Percentiles rank a stretch among this genome's conserved stretches.
Conservation (phyloP, 2,888 invertebrate species). For the Atherix ibis region DNA sequence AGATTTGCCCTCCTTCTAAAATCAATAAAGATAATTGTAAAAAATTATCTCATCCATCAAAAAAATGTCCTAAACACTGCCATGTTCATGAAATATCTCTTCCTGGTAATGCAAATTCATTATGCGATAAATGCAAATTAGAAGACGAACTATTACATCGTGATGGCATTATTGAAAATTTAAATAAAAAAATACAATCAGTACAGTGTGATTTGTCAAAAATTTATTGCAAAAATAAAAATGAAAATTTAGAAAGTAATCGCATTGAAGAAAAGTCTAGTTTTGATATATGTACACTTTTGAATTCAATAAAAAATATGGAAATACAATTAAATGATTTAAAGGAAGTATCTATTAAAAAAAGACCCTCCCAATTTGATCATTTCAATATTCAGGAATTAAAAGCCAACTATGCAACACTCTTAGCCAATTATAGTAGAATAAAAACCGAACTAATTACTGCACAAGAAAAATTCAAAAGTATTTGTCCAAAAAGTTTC, state of each 20-base stretch:
- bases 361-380: background rate
- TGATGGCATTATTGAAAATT: constrained; percentile 9
- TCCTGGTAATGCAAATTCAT: constrained; percentile 48
- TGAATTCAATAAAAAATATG: too few species aligned
- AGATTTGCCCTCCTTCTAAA: too few species aligned
- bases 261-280: constrained; percentile 6
- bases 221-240: constrained; percentile 5
- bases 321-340: constrained; percentile 8
- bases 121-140: constrained; percentile 42
- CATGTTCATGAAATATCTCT: constrained; percentile 51
- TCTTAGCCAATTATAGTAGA: constrained; percentile 22
- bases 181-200: constrained; percentile 11
- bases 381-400: constrained; percentile 18
- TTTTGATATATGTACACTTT: too few species aligned
- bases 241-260: background rate
- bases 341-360: constrained; percentile 1
- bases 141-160: constrained; percentile 10
- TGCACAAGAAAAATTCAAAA: background rate
- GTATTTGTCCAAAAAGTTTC: background rate
- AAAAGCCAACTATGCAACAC: constrained; percentile 24
- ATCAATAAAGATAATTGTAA: constrained; percentile 26
- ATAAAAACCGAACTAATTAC: constrained; percentile 20
- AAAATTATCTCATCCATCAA: background rate
- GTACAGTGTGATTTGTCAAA: constrained; percentile 10
- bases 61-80: constrained; percentile 42